Conservation (phyloP, 2,888 invertebrate genomes). For the Prenolepis imparis region DNA sequence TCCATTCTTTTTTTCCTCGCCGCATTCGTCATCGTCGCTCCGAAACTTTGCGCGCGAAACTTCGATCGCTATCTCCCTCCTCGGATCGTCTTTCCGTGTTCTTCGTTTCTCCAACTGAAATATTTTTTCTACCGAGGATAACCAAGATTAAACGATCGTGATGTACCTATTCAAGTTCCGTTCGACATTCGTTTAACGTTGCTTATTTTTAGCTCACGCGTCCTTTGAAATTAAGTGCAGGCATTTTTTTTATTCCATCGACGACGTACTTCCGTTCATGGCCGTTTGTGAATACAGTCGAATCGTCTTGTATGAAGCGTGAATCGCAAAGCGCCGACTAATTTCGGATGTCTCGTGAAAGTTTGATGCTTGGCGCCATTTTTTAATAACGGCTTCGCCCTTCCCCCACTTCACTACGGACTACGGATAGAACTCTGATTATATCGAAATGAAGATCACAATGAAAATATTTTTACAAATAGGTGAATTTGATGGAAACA, state of each 20-base stretch:
- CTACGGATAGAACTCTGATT: conserved; percentile 30
- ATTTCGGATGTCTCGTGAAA: background rate
- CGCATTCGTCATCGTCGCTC: conserved; percentile 30
- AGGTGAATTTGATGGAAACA: background rate
- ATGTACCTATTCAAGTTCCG: background rate
- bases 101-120: background rate
- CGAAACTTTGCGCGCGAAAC: conserved; percentile 71
- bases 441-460: conserved; percentile 31
- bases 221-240: background rate
- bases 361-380: conserved; percentile 75
- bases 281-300: background rate
- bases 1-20: conserved; percentile 36
- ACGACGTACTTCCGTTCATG: background rate
- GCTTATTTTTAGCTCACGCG: conserved; percentile 1
- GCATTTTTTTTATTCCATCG: background rate
- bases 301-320: background rate
- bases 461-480: conserved; percentile 34
- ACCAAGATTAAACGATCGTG: background rate
- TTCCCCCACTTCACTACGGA: conserved; percentile 34
- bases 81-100: too few species aligned
- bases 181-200: background rate
- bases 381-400: conserved; percentile 72
- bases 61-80: conserved; percentile 47
- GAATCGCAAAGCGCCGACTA: background rate
- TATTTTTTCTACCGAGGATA: background rate